A percentile compares a stretch with the other conserved stretches of the same genome.
Conservation (phyloP, 2,888 invertebrate genomes). For the Tetragonula carbonaria region DNA sequence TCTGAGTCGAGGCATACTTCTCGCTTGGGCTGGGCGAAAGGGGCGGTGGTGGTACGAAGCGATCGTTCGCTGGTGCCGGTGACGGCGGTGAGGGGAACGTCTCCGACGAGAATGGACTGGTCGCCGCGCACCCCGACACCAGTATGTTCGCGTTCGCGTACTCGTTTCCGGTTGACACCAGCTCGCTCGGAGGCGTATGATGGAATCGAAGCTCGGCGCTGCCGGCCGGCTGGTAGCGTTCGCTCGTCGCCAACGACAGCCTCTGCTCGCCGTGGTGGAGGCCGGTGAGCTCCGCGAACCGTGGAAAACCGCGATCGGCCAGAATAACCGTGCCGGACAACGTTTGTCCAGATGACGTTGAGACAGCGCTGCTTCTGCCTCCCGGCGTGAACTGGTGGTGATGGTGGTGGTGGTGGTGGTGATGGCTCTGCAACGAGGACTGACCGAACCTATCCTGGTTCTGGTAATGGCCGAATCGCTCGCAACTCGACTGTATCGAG, state of each 20-base stretch:
- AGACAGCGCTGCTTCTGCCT: constrained; percentile 29
- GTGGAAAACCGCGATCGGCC: constrained; percentile 67
- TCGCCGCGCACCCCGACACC: constrained; percentile 52
- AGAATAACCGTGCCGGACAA: constrained; percentile 62
- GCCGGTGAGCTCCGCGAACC: constrained; percentile 68
- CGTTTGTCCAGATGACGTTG: constrained; percentile 48
- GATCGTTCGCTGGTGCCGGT: constrained; percentile 86
- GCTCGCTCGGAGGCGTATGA: constrained; percentile 37
- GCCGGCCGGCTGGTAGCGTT: constrained; percentile 64
- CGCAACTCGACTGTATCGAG: constrained; percentile 67
- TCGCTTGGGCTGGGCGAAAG: constrained; percentile 86
- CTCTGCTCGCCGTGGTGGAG: constrained; percentile 73
- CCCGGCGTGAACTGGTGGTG: constrained; percentile 63
- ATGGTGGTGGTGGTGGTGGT: constrained; percentile 20
- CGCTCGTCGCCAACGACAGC: constrained; percentile 66
- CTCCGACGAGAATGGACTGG: constrained; percentile 84
- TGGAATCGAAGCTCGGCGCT: constrained; percentile 63
- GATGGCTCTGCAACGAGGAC: constrained; percentile 67
- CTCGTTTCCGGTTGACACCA: constrained; percentile 62
- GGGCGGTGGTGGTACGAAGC: constrained; percentile 87
- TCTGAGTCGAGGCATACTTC: constrained; percentile 81
- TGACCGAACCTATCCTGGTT: constrained; percentile 73
- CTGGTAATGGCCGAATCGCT: constrained; percentile 70
- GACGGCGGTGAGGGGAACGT: constrained; percentile 86
- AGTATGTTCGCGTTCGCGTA: constrained; percentile 75